Evolutionary conservation across 2,888 invertebrate species (phyloP), one percentile per base, ranked within the genome.

Genomic region (Empis stercorea): DNA sequence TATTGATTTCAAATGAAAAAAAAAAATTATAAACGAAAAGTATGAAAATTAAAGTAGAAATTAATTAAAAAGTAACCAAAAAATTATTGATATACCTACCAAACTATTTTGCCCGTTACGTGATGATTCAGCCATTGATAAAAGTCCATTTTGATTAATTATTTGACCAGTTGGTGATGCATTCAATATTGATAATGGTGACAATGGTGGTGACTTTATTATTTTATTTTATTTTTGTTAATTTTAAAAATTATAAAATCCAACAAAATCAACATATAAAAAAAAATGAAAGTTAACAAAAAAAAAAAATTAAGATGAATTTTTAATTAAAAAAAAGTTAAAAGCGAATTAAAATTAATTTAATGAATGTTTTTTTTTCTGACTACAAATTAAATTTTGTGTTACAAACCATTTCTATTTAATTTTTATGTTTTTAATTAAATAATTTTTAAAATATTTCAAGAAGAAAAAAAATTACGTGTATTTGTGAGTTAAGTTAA

Each of bases 181-280:
- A 55, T 54, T 58, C 54, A 59, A 55, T 51, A 56, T 48, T 51
- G 59, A 56, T 44, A 59, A 51, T 55, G 59, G 57, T 53, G 57
- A 54, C 47, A 54, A 48, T 55, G 54, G 51, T 52, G 55, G 55
- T 54, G 57, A 56, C 57, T 58, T 55, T 30, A 44, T 48, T 40
- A 36, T 44, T 46, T 38, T 45, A 46, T 37, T 7, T 32, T 32
- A 5, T 5, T 32, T 34, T n/a, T 34, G 34, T 34, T 27, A 47
- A 47, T 16, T 27, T 27, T 27, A 6, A 7, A 27, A 27, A 7
- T 27, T 27, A n/a, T n/a, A n/a, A 27, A 7, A 27, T 27, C 23
- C 23, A 27, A 27, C 23, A 27, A 27, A n/a, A 27, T 27, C 23
- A 27, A 27, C 17, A 27, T 27, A 17, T 39, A 45, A 37, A 44